Evolutionary conservation across 2,113 vertebrate species (phyloP).

Genomic region (Nesogale talazaci): DNA sequence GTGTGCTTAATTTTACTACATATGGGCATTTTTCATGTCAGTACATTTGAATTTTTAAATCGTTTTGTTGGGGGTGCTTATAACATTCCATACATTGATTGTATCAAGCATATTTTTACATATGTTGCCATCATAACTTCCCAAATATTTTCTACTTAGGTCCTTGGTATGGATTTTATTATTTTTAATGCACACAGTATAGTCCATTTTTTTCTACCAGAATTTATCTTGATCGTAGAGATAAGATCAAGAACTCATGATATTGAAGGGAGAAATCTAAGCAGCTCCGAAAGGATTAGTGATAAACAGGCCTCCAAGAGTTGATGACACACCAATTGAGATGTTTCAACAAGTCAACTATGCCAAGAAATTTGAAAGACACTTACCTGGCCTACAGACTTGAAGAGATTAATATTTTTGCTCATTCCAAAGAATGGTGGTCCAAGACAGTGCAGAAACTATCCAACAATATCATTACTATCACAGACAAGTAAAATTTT

Average conservation of each 20-base stretch:
- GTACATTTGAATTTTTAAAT: slow-evolving; percentile 28
- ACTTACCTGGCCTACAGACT: neutral
- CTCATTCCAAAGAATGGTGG: neutral
- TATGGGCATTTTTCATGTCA: slow-evolving; percentile 28
- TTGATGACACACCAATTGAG: neutral
- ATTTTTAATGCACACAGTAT: slow-evolving; percentile 43
- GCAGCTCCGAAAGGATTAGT: neutral
- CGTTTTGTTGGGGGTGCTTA: too few relatives aligned
- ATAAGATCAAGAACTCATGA: neutral
- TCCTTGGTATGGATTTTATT: too few relatives aligned
- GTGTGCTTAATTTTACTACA: slow-evolving; percentile 6
- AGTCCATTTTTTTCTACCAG: slow-evolving; percentile 35
- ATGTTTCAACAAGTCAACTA: neutral
- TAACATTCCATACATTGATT: too few relatives aligned
- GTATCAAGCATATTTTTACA: too few relatives aligned
- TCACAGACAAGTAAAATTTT: neutral
- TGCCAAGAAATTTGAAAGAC: neutral
- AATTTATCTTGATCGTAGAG: slow-evolving; percentile 22
- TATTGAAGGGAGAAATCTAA: neutral
- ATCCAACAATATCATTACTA: neutral
- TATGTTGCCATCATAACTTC: too few relatives aligned
- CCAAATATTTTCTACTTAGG: too few relatives aligned
- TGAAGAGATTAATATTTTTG: neutral
- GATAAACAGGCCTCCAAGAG: neutral
- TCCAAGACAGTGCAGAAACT: neutral